Conservation (phyloP, 2,113 vertebrate species). For the Athene noctua region DNA sequence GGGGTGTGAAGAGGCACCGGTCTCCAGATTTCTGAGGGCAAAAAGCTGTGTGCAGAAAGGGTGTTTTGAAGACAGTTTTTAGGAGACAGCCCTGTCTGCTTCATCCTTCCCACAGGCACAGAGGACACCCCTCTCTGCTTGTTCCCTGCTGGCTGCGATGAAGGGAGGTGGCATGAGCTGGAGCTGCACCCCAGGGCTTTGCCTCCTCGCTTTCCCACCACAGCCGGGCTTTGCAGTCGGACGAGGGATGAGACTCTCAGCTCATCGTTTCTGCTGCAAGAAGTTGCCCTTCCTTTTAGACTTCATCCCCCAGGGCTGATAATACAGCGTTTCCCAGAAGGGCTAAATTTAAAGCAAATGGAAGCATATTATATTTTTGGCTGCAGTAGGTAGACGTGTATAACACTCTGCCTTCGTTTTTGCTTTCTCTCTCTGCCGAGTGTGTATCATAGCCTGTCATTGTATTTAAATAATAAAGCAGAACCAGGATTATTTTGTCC, state of each 20-base stretch:
- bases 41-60: neutral
- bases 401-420: constrained; percentile 8
- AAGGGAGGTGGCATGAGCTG: neutral
- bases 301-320: constrained; percentile 10
- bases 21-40: neutral
- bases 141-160: neutral
- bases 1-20: neutral
- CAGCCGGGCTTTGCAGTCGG: neutral
- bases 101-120: neutral
- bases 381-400: constrained; percentile 24
- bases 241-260: neutral
- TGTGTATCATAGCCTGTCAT: constrained; percentile 42
- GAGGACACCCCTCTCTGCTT: neutral
- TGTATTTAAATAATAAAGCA: constrained; percentile 74
- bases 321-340: constrained; percentile 30
- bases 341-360: constrained; percentile 48
- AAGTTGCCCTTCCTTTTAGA: constrained; percentile 17
- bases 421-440: neutral
- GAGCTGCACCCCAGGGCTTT: neutral
- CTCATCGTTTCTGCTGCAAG: constrained; percentile 24
- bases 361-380: constrained; percentile 38
- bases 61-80: neutral
- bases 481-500: constrained; percentile 70
- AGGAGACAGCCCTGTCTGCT: neutral
- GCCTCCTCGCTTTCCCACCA: neutral